A percentile compares a stretch with the other conserved stretches of the same genome.
Conservation (phyloP, 2,113 vertebrate species). For the Tragelaphus imberbis region DNA sequence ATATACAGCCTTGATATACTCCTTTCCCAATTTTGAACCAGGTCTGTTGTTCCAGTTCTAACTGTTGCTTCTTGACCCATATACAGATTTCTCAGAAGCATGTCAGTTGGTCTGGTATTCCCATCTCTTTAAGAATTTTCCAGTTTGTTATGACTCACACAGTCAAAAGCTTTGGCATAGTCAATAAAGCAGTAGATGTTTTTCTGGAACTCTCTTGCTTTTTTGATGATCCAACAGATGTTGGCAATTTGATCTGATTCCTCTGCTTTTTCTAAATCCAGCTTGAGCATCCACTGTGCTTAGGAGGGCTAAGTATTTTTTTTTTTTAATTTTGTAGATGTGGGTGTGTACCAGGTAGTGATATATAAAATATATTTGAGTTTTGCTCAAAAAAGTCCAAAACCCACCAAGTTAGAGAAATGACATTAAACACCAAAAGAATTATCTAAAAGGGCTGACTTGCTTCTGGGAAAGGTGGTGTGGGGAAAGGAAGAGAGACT, state of each 20-base stretch:
- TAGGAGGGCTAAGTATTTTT: not conserved
- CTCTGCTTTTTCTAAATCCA: not conserved
- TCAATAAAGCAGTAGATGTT: not conserved
- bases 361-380: not conserved
- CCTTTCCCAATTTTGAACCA: not conserved
- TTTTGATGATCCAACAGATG: not conserved
- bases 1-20: not conserved
- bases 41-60: not conserved
- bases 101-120: not conserved
- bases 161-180: not conserved
- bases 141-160: not conserved
- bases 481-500: not conserved
- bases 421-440: not conserved
- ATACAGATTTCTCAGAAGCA: not conserved
- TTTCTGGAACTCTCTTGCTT: not conserved
- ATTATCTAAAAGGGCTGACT: not conserved
- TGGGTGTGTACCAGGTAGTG: not conserved
- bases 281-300: not conserved
- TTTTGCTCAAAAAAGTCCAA: not conserved
- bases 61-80: not conserved
- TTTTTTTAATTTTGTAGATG: not conserved
- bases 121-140: not conserved
- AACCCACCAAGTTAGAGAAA: not conserved
- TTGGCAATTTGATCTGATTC: not conserved
- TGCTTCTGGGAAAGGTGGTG: not conserved